Conservation (phyloP, 2,888 invertebrate species). For the Ceraclea dissimilis region DNA sequence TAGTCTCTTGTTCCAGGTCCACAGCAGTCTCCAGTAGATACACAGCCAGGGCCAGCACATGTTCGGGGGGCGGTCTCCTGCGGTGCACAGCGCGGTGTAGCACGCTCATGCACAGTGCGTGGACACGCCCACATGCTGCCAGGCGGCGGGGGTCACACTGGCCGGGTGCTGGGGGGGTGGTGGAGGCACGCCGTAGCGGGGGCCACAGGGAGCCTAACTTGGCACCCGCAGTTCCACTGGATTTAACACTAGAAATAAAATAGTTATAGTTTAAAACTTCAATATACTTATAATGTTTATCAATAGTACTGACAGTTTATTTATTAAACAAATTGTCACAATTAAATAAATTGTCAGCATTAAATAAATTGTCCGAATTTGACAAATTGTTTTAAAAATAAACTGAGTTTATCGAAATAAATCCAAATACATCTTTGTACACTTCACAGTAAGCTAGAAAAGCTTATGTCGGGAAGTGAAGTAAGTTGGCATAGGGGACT, state of each 20-base stretch:
- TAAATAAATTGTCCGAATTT: no score
- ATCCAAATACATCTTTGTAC: no score
- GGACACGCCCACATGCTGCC: constrained; percentile 45
- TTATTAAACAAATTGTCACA: no score
- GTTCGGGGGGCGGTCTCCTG: constrained; percentile 60
- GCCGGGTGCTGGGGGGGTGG: constrained; percentile 29
- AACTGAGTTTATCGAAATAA: no score
- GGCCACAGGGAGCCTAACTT: constrained; percentile 36
- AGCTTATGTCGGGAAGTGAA: no score
- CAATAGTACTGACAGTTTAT: no score
- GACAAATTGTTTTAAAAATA: no score
- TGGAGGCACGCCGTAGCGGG: constrained; percentile 36
- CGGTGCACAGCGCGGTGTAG: constrained; percentile 77
- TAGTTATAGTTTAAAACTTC: neutral
- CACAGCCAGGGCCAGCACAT: constrained; percentile 77
- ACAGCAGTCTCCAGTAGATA: constrained; percentile 83
- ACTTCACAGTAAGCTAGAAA: no score
- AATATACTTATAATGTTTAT: no score
- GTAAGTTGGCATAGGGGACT: no score
- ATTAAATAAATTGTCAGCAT: no score
- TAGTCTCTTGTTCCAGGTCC: constrained; percentile 35
- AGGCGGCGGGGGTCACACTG: constrained; percentile 37
- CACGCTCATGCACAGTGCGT: constrained; percentile 70
- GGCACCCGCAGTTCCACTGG: constrained; percentile 33
- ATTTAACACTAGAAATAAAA: constrained; percentile 19